phyloP scores from a whole-genome alignment of 2,797 vertebrate species.

The Arnoldichthys spilopterus region DNA sequence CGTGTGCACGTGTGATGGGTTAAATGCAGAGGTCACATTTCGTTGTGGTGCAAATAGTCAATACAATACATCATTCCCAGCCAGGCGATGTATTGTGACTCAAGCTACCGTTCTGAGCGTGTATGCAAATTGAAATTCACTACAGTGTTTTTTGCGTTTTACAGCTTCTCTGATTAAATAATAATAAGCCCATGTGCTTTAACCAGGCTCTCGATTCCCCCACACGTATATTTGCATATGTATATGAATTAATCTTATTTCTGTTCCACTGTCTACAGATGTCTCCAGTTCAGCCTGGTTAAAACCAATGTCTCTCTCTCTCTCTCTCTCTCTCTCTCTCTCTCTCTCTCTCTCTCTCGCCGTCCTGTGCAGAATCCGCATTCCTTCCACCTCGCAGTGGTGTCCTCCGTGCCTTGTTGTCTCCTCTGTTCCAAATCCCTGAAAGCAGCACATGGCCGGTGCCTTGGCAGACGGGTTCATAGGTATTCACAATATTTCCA shows the following conservation, averaged over 20 bases:
- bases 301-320: background rate
- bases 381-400: background rate
- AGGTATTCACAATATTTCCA: conserved; percentile 78
- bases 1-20: no score
- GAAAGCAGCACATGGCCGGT: conserved; percentile 4
- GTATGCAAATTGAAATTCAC: no score
- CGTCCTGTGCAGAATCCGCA: background rate
- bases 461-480: conserved; percentile 65
- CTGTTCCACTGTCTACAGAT: background rate
- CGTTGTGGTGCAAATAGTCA: no score
- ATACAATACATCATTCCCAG: no score
- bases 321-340: conserved; percentile 5
- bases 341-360: background rate
- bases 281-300: background rate
- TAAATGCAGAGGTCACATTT: no score
- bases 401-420: conserved; percentile 19
- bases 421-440: conserved; percentile 17
- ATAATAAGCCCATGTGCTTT: background rate
- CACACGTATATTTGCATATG: no score
- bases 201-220: background rate
- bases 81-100: no score
- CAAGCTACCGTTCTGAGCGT: no score
- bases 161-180: no score
- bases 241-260: background rate
- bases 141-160: no score